Evolutionary conservation across 1,140 invertebrate species (phyloP).

Genomic region (Dryas iulia): DNA sequence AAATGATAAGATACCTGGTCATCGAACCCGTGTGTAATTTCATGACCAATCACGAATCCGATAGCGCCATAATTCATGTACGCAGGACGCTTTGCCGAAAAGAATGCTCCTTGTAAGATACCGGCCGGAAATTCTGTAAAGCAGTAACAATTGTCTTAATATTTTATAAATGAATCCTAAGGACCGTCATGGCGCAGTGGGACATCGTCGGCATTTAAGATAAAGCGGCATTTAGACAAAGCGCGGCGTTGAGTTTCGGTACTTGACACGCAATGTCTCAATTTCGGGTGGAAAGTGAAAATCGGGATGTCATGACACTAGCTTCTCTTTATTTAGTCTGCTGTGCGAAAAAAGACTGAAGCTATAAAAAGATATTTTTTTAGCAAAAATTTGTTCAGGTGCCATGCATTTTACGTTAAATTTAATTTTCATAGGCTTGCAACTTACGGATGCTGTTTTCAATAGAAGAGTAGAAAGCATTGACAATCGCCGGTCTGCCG

Average conservation of each 20-base stretch:
- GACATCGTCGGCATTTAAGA: too few species aligned
- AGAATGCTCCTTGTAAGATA: conserved; percentile 94
- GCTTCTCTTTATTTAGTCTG: too few species aligned
- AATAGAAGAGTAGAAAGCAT: conserved; percentile 91
- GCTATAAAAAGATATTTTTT: too few species aligned
- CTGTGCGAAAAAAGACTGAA: too few species aligned
- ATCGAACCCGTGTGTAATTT: conserved; percentile 97
- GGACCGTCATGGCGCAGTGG: too few species aligned
- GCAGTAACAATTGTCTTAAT: not conserved
- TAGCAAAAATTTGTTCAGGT: too few species aligned
- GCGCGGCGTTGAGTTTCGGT: too few species aligned
- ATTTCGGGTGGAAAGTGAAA: too few species aligned
- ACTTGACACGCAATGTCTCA: too few species aligned
- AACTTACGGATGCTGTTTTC: conserved; percentile 92
- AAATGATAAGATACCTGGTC: conserved; percentile 82
- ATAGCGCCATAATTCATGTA: conserved; percentile 97
- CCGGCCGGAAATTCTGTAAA: conserved; percentile 91
- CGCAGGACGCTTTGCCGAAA: conserved; percentile 89
- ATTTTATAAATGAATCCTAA: not conserved
- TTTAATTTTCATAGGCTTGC: not conserved
- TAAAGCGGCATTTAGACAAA: too few species aligned
- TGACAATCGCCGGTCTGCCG: conserved; percentile 88
- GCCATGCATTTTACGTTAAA: not conserved
- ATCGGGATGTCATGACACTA: too few species aligned
- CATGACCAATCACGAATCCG: conserved; percentile 95